Evolutionary conservation across 1,140 invertebrate genomes (phyloP).

Genomic region (Chionoecetes opilio): DNA sequence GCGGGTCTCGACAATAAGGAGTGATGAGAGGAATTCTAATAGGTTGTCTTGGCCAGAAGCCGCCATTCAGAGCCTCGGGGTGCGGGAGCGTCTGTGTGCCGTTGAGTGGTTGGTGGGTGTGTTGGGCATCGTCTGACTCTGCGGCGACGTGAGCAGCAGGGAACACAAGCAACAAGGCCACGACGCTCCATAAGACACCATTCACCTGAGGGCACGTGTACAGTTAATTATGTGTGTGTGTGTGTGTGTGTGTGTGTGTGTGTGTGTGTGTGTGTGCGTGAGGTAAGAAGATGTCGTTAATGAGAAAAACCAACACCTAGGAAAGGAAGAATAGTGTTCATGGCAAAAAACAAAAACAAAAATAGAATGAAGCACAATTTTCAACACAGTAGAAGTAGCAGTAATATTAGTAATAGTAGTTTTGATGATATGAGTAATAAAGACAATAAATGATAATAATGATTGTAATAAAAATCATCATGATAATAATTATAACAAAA

Average conservation of each 20-base stretch:
- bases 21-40: neutral
- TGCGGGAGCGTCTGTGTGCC: neutral
- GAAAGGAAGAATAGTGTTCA: neutral
- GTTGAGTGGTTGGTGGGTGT: neutral
- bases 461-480: too few species aligned
- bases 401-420: too few species aligned
- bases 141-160: neutral
- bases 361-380: neutral
- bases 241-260: constrained; percentile 27
- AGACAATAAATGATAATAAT: too few species aligned
- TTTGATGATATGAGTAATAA: too few species aligned
- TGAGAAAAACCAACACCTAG: neutral
- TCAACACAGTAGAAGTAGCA: too few species aligned
- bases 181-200: neutral
- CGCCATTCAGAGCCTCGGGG: neutral
- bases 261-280: constrained; percentile 10
- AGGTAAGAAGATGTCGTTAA: neutral
- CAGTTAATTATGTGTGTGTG: neutral
- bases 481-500: too few species aligned
- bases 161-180: neutral
- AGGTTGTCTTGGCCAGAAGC: neutral
- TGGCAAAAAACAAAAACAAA: neutral
- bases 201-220: neutral
- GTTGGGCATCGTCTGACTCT: neutral
- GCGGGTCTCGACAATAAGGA: neutral